Base-by-base conservation (phyloP, 2,113 vertebrate species). In the Symphodus melops region DNA sequence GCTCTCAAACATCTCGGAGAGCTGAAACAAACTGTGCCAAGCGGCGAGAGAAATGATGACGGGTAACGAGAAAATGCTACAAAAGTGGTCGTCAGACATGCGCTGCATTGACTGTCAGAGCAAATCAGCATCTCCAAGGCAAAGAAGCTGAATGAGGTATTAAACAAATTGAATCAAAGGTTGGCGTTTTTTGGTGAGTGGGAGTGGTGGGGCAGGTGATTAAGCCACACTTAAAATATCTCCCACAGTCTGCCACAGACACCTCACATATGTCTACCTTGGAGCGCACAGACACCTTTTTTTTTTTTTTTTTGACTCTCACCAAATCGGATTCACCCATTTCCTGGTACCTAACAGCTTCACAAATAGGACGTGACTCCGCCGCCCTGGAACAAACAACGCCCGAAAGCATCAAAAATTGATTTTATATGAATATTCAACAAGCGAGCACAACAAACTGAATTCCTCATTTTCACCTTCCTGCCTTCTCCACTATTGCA, bases 341-440 rank as follows among this genome's bases (percentile, higher is more conserved):
- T 92, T 93, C 86, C 88, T 90, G 80, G 79, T 83, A 85, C 68
- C 91, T 90, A 89, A 92, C 93, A 93, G 87, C 82, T 92, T 93
- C 84, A 66, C 77, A 81, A 92, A 92, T 84, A 82, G 89, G 89
- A 93, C 91, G 84, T 77, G 84, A 84, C 87, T 89, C 88, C 59
- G 62, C 62, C 82, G 62, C 91, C 86, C 86, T 89, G 89, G 78
- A 93, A 94, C 91, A 94, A 93, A 94, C 91, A 92, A 91, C 78
- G 77, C 91, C 91, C 73, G n/a, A 91, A 91, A 91, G 91, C 91
- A 94, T 92, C 68, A 91, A 88, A 93, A 93, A 94, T 87, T 77
- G 86, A 92, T 93, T 79, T 91, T 80, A 87, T 94, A 94, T 95
- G 93, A 95, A 95, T 95, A 95, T 95, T 95, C 94, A 95, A 92